These are phyloP conservation scores for Hermaeophaga mercurialis DNA, from an alignment of 2,888 invertebrate genomes.

Conservation along the genomic window DNA sequence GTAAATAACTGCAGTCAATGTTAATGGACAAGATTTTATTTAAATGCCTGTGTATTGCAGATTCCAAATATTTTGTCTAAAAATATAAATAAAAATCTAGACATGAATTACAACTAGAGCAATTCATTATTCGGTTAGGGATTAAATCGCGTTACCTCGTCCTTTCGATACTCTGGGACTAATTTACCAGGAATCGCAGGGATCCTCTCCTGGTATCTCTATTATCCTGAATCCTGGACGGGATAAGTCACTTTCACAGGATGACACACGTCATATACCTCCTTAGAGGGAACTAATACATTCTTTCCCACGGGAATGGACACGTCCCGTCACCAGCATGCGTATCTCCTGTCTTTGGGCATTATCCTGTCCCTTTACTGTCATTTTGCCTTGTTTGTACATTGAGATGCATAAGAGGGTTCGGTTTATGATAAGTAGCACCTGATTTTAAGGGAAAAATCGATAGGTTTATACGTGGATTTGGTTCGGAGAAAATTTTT, in stretches of 20 bases:
- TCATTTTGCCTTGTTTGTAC: background rate
- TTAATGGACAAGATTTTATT: too few species aligned
- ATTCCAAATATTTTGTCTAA: too few species aligned
- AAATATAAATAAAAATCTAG: too few species aligned
- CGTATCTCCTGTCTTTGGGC: conserved; percentile 12
- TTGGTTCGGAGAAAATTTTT: too few species aligned
- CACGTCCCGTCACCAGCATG: background rate
- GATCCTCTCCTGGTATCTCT: background rate
- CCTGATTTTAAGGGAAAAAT: background rate
- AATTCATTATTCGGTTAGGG: too few species aligned
- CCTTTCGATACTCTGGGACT: too few species aligned
- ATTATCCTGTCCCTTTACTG: conserved; percentile 11
- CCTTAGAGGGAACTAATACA: conserved; percentile 9
- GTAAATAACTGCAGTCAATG: too few species aligned
- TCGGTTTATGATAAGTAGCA: background rate
- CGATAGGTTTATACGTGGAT: too few species aligned
- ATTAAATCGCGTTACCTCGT: too few species aligned
- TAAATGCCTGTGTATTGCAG: too few species aligned
- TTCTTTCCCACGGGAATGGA: conserved; percentile 15
- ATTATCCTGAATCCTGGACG: background rate
- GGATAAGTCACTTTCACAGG: conserved; percentile 10
- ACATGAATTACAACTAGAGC: too few species aligned
- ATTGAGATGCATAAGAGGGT: background rate
- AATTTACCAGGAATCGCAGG: too few species aligned
- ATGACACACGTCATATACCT: conserved; percentile 4